Evolutionary conservation across 2,113 vertebrate genomes (phyloP), one percentile per base, ranked within the genome.

Genomic region (Bos javanicus): DNA sequence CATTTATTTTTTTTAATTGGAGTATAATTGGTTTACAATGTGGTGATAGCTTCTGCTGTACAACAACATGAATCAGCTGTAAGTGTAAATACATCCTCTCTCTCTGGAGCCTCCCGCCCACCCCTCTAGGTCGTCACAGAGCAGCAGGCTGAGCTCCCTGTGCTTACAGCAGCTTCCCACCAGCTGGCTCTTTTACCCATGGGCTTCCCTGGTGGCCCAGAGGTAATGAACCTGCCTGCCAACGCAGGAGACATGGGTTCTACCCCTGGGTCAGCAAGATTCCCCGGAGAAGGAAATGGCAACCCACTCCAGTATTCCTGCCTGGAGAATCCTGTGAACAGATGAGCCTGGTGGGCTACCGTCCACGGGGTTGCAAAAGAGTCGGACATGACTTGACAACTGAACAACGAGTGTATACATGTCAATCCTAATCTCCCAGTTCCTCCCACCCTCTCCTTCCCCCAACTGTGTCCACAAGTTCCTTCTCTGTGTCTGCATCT

Each of bases 401-500:
- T 43, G 36, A 39, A 1, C 6, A 36, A 12, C 11, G 0, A 13
- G 21, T 26, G 23, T 43, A 26, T 2, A 4, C 23, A 4, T 26
- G 71, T 76, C 36, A 25, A 0, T 26, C 36, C 71, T 14, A 7
- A 7, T 2, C 36, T 43, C 36, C 23, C 71, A 14, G 39, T 2
- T 43, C 36, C 71, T 76, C 23, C 23, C 71, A 43, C 23, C 21
- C 71, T 43, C 23, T 39, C 71, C 21, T 25, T 39, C 36, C 71
- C 21, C 36, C 36, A 76, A 0, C 11, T 43, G 71, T 13, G 12
- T 43, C 36, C 71, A 14, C 36, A 76, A 14, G 71, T 14, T 13
- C 36, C 1, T 43, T 26, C 71, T 43, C 23, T 25, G 12, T 0
- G 0, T 74, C 36, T 74, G 36, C 36, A 7, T 76, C 11, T 25